Percentiles rank a stretch among this genome's conserved stretches.
Evolutionary conservation across 2,888 invertebrate species (phyloP).

Genomic region (Epinotia demarniana): DNA sequence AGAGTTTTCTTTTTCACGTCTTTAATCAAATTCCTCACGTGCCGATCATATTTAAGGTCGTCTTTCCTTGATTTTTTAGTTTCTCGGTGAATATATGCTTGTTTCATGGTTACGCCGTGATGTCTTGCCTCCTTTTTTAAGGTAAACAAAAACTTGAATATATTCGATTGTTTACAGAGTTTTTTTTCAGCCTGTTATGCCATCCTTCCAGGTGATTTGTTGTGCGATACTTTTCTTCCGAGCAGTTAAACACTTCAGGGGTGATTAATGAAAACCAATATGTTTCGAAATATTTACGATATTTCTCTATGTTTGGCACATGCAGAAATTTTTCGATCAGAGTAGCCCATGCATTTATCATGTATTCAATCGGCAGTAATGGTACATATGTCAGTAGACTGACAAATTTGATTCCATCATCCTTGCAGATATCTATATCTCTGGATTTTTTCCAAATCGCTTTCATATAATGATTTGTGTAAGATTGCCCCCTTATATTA

Average conservation of each 20-base stretch:
- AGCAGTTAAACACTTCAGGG: neutral
- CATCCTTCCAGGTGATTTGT: slow-evolving; percentile 10
- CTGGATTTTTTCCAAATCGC: slow-evolving; percentile 36
- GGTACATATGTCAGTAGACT: too few species aligned
- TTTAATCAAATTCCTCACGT: slow-evolving; percentile 9
- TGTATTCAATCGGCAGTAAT: too few species aligned
- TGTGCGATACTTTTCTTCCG: slow-evolving; percentile 8
- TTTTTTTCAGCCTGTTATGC: slow-evolving; percentile 1
- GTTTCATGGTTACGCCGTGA: neutral
- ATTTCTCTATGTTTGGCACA: slow-evolving; percentile 1
- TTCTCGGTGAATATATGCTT: slow-evolving; percentile 10
- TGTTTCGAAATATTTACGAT: slow-evolving; percentile 2
- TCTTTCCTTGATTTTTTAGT: slow-evolving; percentile 9
- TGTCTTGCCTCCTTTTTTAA: too few species aligned
- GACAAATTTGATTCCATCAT: neutral
- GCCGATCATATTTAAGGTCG: slow-evolving; percentile 8
- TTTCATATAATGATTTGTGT: slow-evolving; percentile 39
- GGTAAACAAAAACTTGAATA: slow-evolving; percentile 9
- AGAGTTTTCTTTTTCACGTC: slow-evolving; percentile 7
- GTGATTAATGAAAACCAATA: slow-evolving; percentile 2
- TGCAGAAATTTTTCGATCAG: neutral
- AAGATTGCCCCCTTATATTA: too few species aligned
- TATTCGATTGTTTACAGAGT: slow-evolving; percentile 6
- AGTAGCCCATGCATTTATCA: neutral
- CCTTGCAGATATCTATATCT: slow-evolving; percentile 9